A percentile compares a stretch with the other conserved stretches of the same genome.
phyloP scores from a whole-genome alignment of 2,113 vertebrate species.

The Corythornis vintsioides region DNA sequence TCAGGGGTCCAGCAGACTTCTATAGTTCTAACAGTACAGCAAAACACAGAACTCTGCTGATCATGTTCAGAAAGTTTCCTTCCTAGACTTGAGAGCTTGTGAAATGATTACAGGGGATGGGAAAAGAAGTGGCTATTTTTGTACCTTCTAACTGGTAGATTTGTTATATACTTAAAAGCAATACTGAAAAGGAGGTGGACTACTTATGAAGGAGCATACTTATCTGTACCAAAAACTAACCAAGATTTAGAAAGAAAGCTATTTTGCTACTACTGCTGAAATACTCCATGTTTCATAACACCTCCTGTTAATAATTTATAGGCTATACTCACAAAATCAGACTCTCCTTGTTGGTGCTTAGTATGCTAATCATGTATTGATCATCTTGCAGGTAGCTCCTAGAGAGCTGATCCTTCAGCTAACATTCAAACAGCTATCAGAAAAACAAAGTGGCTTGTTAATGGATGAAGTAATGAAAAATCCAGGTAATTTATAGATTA shows the following conservation, averaged over 20 bases:
- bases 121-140: neutral
- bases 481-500: neutral
- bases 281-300: neutral
- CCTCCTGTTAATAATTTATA: neutral
- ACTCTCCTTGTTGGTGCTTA: neutral
- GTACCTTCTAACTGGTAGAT: neutral
- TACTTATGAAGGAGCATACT: neutral
- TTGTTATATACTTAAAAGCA: neutral
- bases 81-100: neutral
- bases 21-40: neutral
- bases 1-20: neutral
- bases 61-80: neutral
- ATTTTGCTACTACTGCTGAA: neutral
- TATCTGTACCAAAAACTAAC: neutral
- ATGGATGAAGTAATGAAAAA: neutral
- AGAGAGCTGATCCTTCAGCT: neutral
- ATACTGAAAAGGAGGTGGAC: neutral
- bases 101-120: neutral
- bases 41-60: neutral
- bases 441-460: constrained; percentile 1
- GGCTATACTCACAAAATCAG: neutral
- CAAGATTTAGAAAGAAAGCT: neutral
- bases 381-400: constrained; percentile 22
- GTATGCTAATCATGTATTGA: constrained; percentile 33
- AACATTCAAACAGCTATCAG: neutral